Base-by-base conservation (phyloP, 2,113 vertebrate genomes). In the Bujurquina vittata region DNA sequence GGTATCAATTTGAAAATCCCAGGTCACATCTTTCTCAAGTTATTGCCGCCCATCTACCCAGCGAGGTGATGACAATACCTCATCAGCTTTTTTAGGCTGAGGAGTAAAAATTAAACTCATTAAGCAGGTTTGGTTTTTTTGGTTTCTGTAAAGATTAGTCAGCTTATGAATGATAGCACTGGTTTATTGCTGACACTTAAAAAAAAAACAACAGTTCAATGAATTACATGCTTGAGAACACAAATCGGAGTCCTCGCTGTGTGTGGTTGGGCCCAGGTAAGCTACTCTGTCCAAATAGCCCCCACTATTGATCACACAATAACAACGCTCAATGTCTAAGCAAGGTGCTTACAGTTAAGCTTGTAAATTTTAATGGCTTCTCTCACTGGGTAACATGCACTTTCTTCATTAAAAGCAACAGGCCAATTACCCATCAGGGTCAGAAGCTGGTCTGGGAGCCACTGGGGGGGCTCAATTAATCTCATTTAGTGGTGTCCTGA, bases 371-470 rank as follows among this genome's bases (percentile, higher is more conserved):
- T 83, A 83, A 83, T 69, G 55, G 73, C 29, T 87, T 72, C 74
- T 60, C 59, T 78, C 74, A 62, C 29, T 23, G 59, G 18, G 37
- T 62, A 69, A 57, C 69, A 59, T 37, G 52, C 31, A 65, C 10
- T 77, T 61, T 79, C 61, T 77, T 74, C 72, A 87, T 84, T 82
- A 60, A 82, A 77, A 80, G 40, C 79, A 90, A 77, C 76, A 65
- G 60, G 52, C 72, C 54, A 80, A 83, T 90, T 78, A 78, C n/a
- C 23, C 31, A 85, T 74, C 59, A 72, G 26, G 77, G 35, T 46
- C 55, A 43, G 69, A 75, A 83, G 65, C 7, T 55, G 20, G 55
- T 54, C 55, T 37, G 35, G 40, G 29, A 22, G 54, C 29, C 61
- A 54, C n/a, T 12, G 12, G 14, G 56, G 79, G 81, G 65, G 18